Conservation (phyloP, 2,797 vertebrate species). For the Bovichtus diacanthus region DNA sequence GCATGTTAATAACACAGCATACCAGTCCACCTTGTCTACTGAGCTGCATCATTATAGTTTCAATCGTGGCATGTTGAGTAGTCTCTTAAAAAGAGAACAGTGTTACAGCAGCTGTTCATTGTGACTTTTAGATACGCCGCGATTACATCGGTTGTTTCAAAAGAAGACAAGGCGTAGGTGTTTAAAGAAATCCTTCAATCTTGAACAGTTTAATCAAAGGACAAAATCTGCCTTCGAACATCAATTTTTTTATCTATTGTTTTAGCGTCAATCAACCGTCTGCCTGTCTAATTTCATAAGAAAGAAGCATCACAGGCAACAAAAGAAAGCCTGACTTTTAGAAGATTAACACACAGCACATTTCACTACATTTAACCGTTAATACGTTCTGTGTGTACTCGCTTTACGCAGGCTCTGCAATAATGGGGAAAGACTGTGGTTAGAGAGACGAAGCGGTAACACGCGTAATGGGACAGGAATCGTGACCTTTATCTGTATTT, state of each 20-base stretch:
- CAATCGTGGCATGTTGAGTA: conserved; percentile 26
- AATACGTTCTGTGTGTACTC: conserved; percentile 7
- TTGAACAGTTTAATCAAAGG: conserved; percentile 21
- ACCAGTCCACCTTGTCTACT: conserved; percentile 46
- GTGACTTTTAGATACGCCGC: conserved; percentile 1
- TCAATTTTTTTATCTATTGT: conserved; percentile 22
- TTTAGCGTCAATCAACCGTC: conserved; percentile 46
- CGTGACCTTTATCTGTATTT: conserved; percentile 47
- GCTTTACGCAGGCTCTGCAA: conserved; percentile 6
- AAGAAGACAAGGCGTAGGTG: conserved; percentile 28
- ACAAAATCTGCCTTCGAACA: conserved; percentile 47
- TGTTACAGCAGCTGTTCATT: neutral
- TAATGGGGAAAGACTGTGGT: neutral
- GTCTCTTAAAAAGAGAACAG: conserved; percentile 18
- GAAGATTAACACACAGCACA: conserved; percentile 16
- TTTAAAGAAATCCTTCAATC: conserved; percentile 13
- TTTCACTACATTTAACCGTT: conserved; percentile 36
- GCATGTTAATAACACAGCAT: conserved; percentile 59
- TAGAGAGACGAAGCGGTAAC: conserved; percentile 11
- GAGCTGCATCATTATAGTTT: conserved; percentile 38
- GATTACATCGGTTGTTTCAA: conserved; percentile 16
- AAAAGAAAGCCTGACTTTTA: conserved; percentile 26
- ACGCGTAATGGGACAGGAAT: conserved; percentile 10
- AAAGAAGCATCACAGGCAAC: conserved; percentile 28
- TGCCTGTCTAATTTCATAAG: conserved; percentile 17